A percentile compares a stretch with the other conserved stretches of the same genome.
Conservation (phyloP, 2,113 vertebrate species). For the Neogobius melanostomus region DNA sequence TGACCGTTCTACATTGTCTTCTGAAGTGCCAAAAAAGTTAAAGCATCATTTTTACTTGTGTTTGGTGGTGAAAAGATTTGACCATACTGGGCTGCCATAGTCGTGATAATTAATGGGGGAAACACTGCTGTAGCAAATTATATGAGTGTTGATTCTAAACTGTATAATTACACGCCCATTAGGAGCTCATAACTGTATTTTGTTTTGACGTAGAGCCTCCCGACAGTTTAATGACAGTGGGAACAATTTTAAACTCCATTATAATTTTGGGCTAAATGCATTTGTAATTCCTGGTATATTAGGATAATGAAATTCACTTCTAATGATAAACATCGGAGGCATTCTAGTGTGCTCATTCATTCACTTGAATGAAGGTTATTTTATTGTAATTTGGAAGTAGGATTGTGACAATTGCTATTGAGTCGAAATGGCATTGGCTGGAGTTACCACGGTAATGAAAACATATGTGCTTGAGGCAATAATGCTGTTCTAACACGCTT, state of each 20-base stretch:
- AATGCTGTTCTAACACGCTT: constrained; percentile 31
- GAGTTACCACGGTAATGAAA: neutral
- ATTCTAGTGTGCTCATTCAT: no score
- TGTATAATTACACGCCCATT: neutral
- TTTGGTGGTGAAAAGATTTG: neutral
- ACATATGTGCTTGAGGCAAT: neutral
- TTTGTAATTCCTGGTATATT: no score
- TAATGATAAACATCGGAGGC: no score
- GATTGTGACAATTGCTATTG: no score
- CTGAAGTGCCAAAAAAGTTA: neutral
- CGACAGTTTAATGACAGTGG: neutral
- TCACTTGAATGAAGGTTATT: no score
- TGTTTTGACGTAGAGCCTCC: neutral
- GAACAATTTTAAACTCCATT: neutral
- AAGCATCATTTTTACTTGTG: neutral
- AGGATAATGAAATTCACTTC: no score
- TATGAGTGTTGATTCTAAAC: neutral
- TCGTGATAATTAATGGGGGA: neutral
- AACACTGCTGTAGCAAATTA: constrained; percentile 6
- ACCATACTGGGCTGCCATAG: neutral
- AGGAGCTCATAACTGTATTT: neutral
- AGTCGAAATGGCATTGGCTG: no score
- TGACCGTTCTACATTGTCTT: neutral
- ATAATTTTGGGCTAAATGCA: no score
- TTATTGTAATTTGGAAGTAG: no score